Evolutionary conservation across 1,140 invertebrate genomes (phyloP).

Genomic region (Coenobita brevimanus): DNA sequence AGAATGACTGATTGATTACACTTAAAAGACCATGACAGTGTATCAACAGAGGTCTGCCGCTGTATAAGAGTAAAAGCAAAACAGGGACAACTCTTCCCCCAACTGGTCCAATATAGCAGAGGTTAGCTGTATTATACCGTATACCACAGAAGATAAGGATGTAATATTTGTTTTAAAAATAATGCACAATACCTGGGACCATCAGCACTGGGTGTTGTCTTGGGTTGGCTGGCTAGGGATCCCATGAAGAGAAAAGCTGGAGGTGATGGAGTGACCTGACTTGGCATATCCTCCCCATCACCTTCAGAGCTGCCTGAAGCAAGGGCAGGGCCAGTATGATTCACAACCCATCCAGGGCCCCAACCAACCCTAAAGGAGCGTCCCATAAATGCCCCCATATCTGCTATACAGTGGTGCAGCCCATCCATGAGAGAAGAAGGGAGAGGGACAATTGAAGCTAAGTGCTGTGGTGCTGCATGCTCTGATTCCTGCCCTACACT

Average conservation of each 20-base stretch:
- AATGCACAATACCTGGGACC: conserved; percentile 28
- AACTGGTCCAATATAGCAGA: too few relatives aligned
- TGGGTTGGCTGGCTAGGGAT: conserved; percentile 6
- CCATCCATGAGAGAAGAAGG: conserved; percentile 54
- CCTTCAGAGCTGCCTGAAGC: not conserved
- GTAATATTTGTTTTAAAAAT: too few relatives aligned
- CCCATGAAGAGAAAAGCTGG: conserved; percentile 42
- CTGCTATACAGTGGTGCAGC: conserved; percentile 78
- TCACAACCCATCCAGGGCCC: conserved; percentile 80
- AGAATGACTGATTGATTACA: too few relatives aligned
- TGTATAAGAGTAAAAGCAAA: too few relatives aligned
- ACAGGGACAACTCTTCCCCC: too few relatives aligned
- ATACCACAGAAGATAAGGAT: too few relatives aligned
- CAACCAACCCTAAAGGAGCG: conserved; percentile 84
- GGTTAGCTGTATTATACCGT: too few relatives aligned
- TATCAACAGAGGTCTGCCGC: too few relatives aligned
- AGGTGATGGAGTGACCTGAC: not conserved
- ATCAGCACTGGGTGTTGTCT: not conserved
- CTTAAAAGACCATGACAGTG: too few relatives aligned
- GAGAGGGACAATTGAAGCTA: conserved; percentile 34
- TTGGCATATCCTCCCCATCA: not conserved
- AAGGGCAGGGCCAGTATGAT: conserved; percentile 69
- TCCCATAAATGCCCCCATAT: conserved; percentile 79
- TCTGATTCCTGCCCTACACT: conserved; percentile 17
- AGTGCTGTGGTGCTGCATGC: conserved; percentile 51